Evolutionary conservation across 2,888 invertebrate species (phyloP), one percentile per base, ranked within the genome.

Genomic region (Erebia epiphron): DNA sequence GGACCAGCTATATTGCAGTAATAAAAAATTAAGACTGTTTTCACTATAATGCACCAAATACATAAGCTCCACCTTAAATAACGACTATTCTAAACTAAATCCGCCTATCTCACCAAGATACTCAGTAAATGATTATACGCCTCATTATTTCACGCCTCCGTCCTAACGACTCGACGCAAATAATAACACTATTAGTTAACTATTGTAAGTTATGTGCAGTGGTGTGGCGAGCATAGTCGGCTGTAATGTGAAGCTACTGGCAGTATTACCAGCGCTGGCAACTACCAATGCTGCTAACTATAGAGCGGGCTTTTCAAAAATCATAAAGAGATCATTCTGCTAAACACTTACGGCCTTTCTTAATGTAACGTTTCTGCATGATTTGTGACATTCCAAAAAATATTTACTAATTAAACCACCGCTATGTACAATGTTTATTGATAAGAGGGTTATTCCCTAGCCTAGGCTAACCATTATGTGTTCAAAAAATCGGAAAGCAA

Each of bases 241-340:
- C 76, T 77, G 81, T 84, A 83, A 86, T 84, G 83, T 82, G 80
- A 83, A 84, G 82, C 82, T 83, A 84, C 80, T 75, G 79, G 78
- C 79, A 83, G 80, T 83, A 85, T 85, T 83, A 80, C 85, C 71
- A 73, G 75, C 78, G 76, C 79, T 79, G 78, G 78, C 75, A 74
- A 69, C 72, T 66, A 58, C 62, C 56, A 66, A 56, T 14, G 65
- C 61, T 61, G 21, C 18, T 41, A 71, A 66, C 43, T 74, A 60
- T 70, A 75, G 79, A 78, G 64, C 49, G 18, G 62, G 72, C 73
- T 74, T 75, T 54, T 54, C 52, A 46, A 46, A 46, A 64, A 56
- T 10, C 26, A 66, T 3, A 56, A 18, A 16, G 3, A 10, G 2
- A 54, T 35, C 7, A 35, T 35, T 35, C 5, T 35, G 35, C 7